A percentile compares a stretch with the other conserved stretches of the same genome.
phyloP scores from a whole-genome alignment of 2,888 invertebrate genomes.

The Philaethria dido region DNA sequence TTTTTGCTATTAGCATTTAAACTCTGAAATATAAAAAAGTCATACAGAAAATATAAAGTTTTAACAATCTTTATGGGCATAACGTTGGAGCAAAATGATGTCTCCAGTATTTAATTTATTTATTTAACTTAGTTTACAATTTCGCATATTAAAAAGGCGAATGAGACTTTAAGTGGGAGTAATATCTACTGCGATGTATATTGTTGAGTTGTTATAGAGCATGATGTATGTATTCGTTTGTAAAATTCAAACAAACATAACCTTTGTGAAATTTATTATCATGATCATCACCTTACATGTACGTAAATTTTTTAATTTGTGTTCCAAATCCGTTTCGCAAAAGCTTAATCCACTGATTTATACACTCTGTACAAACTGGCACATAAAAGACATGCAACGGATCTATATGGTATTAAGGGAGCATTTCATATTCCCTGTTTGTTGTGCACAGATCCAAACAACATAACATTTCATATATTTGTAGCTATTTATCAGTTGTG shows the following conservation, averaged over 20 bases:
- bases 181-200: too few relatives aligned
- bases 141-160: too few relatives aligned
- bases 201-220: neutral
- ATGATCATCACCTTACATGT: neutral
- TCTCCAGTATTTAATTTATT: too few relatives aligned
- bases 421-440: conserved; percentile 10
- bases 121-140: too few relatives aligned
- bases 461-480: neutral
- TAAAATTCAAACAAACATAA: neutral
- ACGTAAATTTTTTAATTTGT: neutral
- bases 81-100: too few relatives aligned
- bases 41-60: neutral
- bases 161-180: too few relatives aligned
- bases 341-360: conserved; percentile 9
- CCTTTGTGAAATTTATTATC: conserved; percentile 3
- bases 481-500: neutral
- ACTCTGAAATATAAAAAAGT: neutral
- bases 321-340: neutral
- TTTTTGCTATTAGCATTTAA: neutral
- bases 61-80: too few relatives aligned
- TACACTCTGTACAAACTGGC: conserved; percentile 31
- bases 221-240: neutral
- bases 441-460: neutral
- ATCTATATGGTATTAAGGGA: neutral
- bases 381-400: conserved; percentile 23